phyloP scores from a whole-genome alignment of 2,888 invertebrate species.

The Tenthredo amoena region DNA sequence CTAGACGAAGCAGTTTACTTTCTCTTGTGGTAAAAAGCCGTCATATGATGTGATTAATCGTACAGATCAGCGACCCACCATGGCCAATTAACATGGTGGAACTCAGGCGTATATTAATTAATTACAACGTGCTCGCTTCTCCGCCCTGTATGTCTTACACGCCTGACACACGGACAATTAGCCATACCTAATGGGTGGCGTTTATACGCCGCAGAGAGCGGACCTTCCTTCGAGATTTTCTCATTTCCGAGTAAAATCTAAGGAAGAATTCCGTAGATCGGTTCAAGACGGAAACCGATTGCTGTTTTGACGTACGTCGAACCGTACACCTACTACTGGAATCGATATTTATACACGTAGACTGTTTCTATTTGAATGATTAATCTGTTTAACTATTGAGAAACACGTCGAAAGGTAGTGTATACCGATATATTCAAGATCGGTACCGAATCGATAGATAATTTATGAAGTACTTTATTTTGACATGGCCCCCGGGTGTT shows the following conservation, averaged over 20 bases:
- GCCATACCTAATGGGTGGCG: conserved; percentile 8
- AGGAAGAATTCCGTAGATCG: not conserved
- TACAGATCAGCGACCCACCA: conserved; percentile 34
- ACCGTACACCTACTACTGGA: not conserved
- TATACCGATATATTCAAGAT: not conserved
- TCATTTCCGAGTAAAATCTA: not conserved
- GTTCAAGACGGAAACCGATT: not conserved
- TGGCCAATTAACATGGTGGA: conserved; percentile 34
- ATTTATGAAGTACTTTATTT: conserved; percentile 32
- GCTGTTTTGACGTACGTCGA: not conserved
- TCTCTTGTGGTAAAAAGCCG: conserved; percentile 48
- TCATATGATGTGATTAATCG: conserved; percentile 30
- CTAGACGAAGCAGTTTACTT: conserved; percentile 42
- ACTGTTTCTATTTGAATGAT: conserved; percentile 28
- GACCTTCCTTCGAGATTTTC: conserved; percentile 3
- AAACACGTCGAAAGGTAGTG: conserved; percentile 11
- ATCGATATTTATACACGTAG: too few relatives aligned
- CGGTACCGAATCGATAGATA: conserved; percentile 16
- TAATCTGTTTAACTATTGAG: conserved; percentile 18
- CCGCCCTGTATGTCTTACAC: not conserved
- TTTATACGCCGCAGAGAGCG: not conserved
- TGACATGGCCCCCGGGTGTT: not conserved
- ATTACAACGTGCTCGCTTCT: conserved; percentile 5
- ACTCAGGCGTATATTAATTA: conserved; percentile 29
- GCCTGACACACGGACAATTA: conserved; percentile 29